A percentile compares a stretch with the other conserved stretches of the same genome.
These are phyloP conservation scores for Fopius arisanus DNA, from an alignment of 1,140 invertebrate genomes.

Conservation along the genomic window DNA sequence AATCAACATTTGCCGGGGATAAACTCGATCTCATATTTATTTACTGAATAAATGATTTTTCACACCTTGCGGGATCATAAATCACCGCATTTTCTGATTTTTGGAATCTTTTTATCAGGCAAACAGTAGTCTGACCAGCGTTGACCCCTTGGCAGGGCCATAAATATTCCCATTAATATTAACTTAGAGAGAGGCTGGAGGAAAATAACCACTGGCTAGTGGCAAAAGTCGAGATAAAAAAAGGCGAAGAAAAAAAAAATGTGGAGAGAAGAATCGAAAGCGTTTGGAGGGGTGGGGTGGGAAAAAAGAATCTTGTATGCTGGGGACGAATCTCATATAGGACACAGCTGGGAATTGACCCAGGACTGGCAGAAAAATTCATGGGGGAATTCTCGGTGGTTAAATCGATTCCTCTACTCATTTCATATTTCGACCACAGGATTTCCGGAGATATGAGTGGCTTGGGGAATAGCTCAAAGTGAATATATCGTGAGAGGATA, in stretches of 20 bases:
- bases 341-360: slow-evolving; percentile 47
- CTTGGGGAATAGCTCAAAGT: neutral
- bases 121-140: slow-evolving; percentile 40
- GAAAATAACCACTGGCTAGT: slow-evolving; percentile 15
- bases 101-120: slow-evolving; percentile 54
- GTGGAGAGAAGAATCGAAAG: slow-evolving; percentile 18
- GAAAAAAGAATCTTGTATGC: slow-evolving; percentile 61
- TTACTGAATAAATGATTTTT: neutral
- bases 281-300: slow-evolving; percentile 35
- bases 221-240: slow-evolving; percentile 15
- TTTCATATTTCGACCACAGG: neutral
- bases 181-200: slow-evolving; percentile 52
- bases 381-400: slow-evolving; percentile 29
- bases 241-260: slow-evolving; percentile 16
- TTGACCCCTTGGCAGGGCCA: slow-evolving; percentile 44
- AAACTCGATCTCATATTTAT: neutral
- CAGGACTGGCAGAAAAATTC: slow-evolving; percentile 32
- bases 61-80: slow-evolving; percentile 46
- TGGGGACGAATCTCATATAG: slow-evolving; percentile 53
- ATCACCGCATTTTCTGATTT: slow-evolving; percentile 63
- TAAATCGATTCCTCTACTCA: slow-evolving; percentile 13
- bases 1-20: too few species aligned
- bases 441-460: neutral
- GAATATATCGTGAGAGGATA: neutral
- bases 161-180: slow-evolving; percentile 67